These are phyloP conservation scores for Mirza zaza DNA, from an alignment of 2,113 vertebrate species.

Conservation along the genomic window DNA sequence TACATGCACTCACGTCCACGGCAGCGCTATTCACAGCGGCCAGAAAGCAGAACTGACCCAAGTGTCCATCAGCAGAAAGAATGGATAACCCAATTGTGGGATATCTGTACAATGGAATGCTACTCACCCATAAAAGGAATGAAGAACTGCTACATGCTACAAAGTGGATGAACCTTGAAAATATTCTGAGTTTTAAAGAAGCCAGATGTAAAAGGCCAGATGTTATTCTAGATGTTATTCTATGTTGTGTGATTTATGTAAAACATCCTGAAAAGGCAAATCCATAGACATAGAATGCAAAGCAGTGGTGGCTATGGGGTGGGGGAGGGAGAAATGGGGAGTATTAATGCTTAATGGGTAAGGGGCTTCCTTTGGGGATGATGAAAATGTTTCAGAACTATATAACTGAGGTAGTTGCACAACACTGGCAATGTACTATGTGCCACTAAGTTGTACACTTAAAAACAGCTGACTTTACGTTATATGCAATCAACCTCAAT, in stretches of 20 bases:
- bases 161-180: neutral
- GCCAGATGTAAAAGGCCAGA: neutral
- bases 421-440: neutral
- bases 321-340: neutral
- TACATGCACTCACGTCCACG: fast-evolving
- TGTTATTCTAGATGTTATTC: no score
- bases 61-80: neutral
- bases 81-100: neutral
- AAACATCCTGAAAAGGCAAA: neutral
- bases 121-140: neutral
- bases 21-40: neutral
- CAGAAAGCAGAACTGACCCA: neutral
- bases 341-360: neutral
- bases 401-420: neutral
- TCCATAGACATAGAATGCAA: neutral
- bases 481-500: neutral
- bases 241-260: neutral
- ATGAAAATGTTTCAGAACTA: neutral
- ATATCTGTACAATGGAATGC: neutral
- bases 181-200: neutral
- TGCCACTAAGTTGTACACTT: neutral
- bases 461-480: neutral
- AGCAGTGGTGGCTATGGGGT: neutral
- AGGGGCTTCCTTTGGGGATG: neutral
- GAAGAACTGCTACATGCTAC: neutral